Conservation (phyloP, 2,888 invertebrate species). For the Orthosia incerta region DNA sequence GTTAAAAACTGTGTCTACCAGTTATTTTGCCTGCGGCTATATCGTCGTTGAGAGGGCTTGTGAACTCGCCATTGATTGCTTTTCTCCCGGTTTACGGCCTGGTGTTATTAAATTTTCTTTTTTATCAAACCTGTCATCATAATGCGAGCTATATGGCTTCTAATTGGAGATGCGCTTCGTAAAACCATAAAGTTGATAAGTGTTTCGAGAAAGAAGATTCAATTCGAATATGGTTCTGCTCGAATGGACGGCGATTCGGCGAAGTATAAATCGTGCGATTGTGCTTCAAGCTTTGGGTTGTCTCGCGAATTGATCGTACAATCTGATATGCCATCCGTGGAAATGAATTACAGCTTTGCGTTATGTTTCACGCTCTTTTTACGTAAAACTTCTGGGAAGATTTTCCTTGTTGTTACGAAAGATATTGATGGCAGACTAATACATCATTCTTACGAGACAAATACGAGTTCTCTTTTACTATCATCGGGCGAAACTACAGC, state of each 20-base stretch:
- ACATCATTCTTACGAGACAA: slow-evolving; percentile 19
- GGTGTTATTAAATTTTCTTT: slow-evolving; percentile 5
- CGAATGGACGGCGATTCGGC: neutral
- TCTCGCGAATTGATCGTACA: slow-evolving; percentile 38
- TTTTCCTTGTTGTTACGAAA: slow-evolving; percentile 12
- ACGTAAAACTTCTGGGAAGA: slow-evolving; percentile 11
- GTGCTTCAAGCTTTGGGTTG: slow-evolving; percentile 35
- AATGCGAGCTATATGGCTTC: neutral
- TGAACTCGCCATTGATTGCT: slow-evolving; percentile 15
- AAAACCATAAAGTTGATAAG: neutral
- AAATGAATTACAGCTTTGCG: slow-evolving; percentile 37
- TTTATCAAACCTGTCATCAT: slow-evolving; percentile 15
- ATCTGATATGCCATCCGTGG: slow-evolving; percentile 41
- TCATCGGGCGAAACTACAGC: slow-evolving; percentile 44
- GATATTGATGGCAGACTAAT: slow-evolving; percentile 13
- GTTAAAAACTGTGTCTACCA: slow-evolving; percentile 29
- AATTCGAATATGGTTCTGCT: slow-evolving; percentile 7
- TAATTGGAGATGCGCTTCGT: neutral
- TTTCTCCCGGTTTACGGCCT: slow-evolving; percentile 3
- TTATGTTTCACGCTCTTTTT: slow-evolving; percentile 32
- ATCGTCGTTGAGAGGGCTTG: slow-evolving; percentile 9
- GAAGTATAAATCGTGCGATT: slow-evolving; percentile 25
- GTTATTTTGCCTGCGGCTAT: slow-evolving; percentile 17
- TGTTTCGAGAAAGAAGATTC: slow-evolving; percentile 5
- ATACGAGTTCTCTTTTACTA: slow-evolving; percentile 50